Percentiles rank a stretch among this genome's conserved stretches.
These are phyloP conservation scores for Gadopsis marmoratus DNA, from an alignment of 2,797 vertebrate genomes.

Conservation along the genomic window DNA sequence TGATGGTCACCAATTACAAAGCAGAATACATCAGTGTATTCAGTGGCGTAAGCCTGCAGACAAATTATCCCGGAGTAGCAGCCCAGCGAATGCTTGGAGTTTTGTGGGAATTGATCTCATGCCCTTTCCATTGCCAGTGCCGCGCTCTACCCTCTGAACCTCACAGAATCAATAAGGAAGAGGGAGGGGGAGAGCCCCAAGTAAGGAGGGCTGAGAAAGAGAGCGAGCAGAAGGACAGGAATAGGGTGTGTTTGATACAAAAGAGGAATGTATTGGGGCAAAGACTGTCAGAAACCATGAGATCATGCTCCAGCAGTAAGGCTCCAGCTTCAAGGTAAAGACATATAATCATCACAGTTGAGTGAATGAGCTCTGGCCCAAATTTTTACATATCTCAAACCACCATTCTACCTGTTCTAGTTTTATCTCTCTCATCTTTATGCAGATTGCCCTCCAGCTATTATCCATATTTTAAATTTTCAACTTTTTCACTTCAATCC, in stretches of 20 bases:
- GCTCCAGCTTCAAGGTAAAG: conserved; percentile 56
- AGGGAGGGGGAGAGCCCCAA: conserved; percentile 27
- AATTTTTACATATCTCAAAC: conserved; percentile 62
- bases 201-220: conserved; percentile 41
- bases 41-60: conserved; percentile 57
- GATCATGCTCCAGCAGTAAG: conserved; percentile 36
- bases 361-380: conserved; percentile 55
- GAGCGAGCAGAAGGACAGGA: conserved; percentile 45
- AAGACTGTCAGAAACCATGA: conserved; percentile 61
- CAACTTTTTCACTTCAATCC: conserved; percentile 59
- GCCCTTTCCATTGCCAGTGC: conserved; percentile 68
- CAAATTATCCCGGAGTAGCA: conserved; percentile 75
- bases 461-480: conserved; percentile 68
- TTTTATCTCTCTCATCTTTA: conserved; percentile 72
- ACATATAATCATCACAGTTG: conserved; percentile 59
- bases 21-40: conserved; percentile 65
- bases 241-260: conserved; percentile 46
- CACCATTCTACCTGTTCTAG: conserved; percentile 61
- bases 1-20: conserved; percentile 76
- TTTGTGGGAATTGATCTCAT: conserved; percentile 75
- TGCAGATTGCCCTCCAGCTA: conserved; percentile 73
- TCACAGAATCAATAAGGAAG: conserved; percentile 68
- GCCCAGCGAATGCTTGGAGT: conserved; percentile 64
- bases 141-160: conserved; percentile 68
- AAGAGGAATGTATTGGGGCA: conserved; percentile 41